phyloP scores from a whole-genome alignment of 2,888 invertebrate species.

The Palloptera scutellata region DNA sequence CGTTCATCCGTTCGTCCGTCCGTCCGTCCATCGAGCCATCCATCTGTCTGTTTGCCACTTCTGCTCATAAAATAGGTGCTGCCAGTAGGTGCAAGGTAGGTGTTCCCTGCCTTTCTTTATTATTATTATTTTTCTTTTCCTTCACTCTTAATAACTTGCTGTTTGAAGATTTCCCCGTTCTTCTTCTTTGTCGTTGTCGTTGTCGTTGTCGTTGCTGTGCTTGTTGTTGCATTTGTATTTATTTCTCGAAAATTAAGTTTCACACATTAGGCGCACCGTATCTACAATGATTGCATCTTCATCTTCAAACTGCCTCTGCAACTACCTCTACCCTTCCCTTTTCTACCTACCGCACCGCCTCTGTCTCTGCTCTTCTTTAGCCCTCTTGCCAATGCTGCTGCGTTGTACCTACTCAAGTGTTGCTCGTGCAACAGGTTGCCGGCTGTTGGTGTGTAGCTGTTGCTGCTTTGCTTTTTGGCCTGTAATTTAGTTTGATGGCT shows the following conservation, averaged over 20 bases:
- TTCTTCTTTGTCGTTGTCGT: background rate
- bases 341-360: slow-evolving; percentile 27
- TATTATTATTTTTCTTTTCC: slow-evolving; percentile 6
- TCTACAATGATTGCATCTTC: slow-evolving; percentile 25
- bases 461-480: slow-evolving; percentile 12
- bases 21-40: slow-evolving; percentile 1
- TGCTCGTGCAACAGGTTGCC: slow-evolving; percentile 8
- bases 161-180: slow-evolving; percentile 11
- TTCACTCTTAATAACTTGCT: slow-evolving; percentile 10
- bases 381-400: slow-evolving; percentile 2
- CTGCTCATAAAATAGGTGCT: background rate
- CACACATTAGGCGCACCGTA: slow-evolving; percentile 33
- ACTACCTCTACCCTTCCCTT: background rate
- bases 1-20: slow-evolving; percentile 1
- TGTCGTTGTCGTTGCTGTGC: background rate
- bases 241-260: slow-evolving; percentile 24
- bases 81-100: slow-evolving; percentile 26
- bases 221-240: slow-evolving; percentile 9
- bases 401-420: background rate
- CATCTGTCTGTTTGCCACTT: slow-evolving; percentile 6
- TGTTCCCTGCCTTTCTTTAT: slow-evolving; percentile 18
- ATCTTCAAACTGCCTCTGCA: slow-evolving; percentile 24
- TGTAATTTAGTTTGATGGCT: slow-evolving; percentile 35
- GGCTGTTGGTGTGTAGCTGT: background rate
- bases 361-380: slow-evolving; percentile 18